Evolutionary conservation across 2,113 vertebrate species (phyloP), one percentile per base, ranked within the genome.

Genomic region (Lophura nycthemera): DNA sequence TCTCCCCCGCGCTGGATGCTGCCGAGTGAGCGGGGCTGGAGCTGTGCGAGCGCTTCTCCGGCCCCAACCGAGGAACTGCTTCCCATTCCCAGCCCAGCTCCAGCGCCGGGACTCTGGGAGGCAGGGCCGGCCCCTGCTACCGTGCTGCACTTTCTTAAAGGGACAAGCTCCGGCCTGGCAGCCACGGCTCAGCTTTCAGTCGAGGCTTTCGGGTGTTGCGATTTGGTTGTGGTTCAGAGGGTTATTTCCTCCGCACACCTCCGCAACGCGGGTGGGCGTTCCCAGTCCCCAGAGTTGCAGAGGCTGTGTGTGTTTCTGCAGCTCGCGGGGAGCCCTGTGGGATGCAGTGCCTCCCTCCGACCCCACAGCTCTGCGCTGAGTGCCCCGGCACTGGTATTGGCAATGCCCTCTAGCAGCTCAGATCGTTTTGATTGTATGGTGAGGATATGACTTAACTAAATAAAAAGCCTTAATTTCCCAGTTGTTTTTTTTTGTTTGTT

Each of bases 71-170:
- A 42, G 94, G 96, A 94, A 84, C 82, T 93, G 87, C 65, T 86
- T 90, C 75, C 91, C 94, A 92, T 86, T 78, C 40, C 92, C 50
- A 81, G 94, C 57, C 83, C 94, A 60, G 72, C 72, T 92, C 56
- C 75, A 45, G 88, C 56, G 48, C 92, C 48, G 60, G 19, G 85
- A 84, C 91, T 81, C 27, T 77, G 67, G 92, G 89, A 96, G 92
- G 92, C 87, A 92, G 93, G 94, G 70, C 83, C 92, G 63, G 74
- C 81, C 89, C 59, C 66, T 21, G 94, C 76, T 94, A 74, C 97
- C 24, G 70, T 75, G 89, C 64, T 64, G 86, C 86, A 30, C 83
- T 92, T 29, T 96, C 97, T 98, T 98, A 98, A 98, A 98, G 97
- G 96, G 92, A 83, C 96, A 89, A 73, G 87, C 78, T 74, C 43